Conservation (phyloP, 2,113 vertebrate genomes). For the Podiceps cristatus region DNA sequence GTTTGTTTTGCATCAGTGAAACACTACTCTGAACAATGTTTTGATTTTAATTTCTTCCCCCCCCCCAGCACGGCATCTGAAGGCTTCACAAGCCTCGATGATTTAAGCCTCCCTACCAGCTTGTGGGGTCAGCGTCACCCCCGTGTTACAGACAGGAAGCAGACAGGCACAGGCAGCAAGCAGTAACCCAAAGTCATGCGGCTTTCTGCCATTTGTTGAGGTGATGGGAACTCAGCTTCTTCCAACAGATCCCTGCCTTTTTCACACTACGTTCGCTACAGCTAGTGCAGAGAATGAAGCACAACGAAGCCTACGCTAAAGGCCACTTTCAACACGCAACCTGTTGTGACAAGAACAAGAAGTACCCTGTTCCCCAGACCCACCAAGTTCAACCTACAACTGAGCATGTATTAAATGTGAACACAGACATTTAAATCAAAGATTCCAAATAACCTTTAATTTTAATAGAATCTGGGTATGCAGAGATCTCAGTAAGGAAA, state of each 20-base stretch:
- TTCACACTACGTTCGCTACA: not conserved
- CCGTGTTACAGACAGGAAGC: not conserved
- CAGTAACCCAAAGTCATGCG: not conserved
- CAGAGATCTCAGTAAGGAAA: not conserved
- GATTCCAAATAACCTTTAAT: not conserved
- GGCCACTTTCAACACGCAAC: not conserved
- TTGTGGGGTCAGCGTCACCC: conserved; percentile 23
- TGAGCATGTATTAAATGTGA: not conserved
- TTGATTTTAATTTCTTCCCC: not conserved
- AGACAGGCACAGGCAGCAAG: conserved; percentile 7
- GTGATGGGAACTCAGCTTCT: not conserved
- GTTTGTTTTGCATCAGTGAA: conserved; percentile 33
- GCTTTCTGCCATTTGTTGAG: not conserved
- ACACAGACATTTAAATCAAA: not conserved
- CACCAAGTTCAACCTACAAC: not conserved
- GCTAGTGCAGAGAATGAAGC: not conserved
- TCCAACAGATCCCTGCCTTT: not conserved
- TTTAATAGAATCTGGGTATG: not conserved
- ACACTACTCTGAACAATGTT: not conserved
- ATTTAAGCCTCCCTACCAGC: not conserved
- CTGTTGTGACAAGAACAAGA: not conserved
- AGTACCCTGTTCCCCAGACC: not conserved
- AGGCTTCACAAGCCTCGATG: not conserved
- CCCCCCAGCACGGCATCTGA: not conserved
- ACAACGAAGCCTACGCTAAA: not conserved